A percentile compares a stretch with the other conserved stretches of the same genome.
Evolutionary conservation across 1,140 invertebrate genomes (phyloP).

Genomic region (Radopholus similis): DNA sequence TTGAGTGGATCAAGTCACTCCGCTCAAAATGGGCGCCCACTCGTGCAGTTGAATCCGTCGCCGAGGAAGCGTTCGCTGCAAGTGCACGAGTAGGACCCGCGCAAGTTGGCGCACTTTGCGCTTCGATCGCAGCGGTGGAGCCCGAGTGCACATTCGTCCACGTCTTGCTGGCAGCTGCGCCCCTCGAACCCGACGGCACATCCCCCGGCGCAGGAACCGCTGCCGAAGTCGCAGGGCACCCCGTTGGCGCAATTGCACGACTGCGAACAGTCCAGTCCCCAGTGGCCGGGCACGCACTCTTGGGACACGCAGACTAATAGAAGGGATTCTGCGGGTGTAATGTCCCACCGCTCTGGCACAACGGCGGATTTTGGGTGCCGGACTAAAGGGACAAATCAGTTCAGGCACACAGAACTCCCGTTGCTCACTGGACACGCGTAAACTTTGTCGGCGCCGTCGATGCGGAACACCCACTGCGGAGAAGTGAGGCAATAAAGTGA

Average conservation of each 20-base stretch:
- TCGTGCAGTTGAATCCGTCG: conserved; percentile 41
- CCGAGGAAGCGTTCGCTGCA: conserved; percentile 34
- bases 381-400: conserved; percentile 10
- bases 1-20: neutral
- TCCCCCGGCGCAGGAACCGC: conserved; percentile 46
- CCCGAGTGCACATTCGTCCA: conserved; percentile 46
- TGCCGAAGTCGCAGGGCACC: conserved; percentile 52
- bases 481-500: neutral
- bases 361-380: conserved; percentile 41
- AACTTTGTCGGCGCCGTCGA: conserved; percentile 37
- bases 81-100: conserved; percentile 38
- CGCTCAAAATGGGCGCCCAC: conserved; percentile 7
- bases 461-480: conserved; percentile 47
- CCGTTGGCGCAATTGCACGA: conserved; percentile 47
- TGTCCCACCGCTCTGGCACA: conserved; percentile 47
- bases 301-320: neutral
- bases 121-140: conserved; percentile 38
- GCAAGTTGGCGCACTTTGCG: conserved; percentile 35
- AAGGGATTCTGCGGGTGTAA: neutral
- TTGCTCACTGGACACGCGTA: conserved; percentile 36
- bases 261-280: conserved; percentile 48
- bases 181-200: conserved; percentile 26
- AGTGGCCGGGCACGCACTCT: conserved; percentile 53
- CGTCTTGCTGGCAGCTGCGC: conserved; percentile 29
- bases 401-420: neutral